A percentile compares a stretch with the other conserved stretches of the same genome.
Conservation (phyloP, 2,888 invertebrate species). For the Linnaemya tessellans region DNA sequence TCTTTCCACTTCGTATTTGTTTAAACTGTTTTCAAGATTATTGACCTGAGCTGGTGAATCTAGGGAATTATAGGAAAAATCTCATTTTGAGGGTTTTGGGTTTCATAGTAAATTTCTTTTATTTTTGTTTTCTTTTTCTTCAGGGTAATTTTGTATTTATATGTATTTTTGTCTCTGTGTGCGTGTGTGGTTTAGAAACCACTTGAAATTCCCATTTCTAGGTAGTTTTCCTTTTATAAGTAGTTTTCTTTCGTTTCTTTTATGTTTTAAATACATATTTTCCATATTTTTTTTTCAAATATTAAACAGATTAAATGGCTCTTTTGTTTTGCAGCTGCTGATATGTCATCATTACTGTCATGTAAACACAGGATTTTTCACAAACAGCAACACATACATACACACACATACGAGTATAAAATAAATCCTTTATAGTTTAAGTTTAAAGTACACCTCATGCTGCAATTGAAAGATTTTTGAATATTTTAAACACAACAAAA, state of each 20-base stretch:
- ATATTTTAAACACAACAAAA: neutral
- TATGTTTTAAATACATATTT: neutral
- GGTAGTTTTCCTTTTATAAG: slow-evolving; percentile 19
- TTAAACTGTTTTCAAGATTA: neutral
- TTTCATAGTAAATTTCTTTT: slow-evolving; percentile 14
- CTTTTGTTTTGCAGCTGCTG: slow-evolving; percentile 72
- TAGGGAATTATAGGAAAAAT: slow-evolving; percentile 4
- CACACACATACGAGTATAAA: neutral
- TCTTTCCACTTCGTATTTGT: neutral
- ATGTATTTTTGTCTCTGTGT: neutral
- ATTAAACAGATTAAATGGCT: slow-evolving; percentile 65
- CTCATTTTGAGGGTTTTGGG: neutral
- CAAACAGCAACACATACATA: neutral
- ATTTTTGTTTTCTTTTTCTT: neutral
- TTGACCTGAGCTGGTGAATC: slow-evolving; percentile 33
- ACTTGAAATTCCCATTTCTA: slow-evolving; percentile 42
- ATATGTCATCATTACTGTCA: slow-evolving; percentile 74
- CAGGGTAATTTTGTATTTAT: neutral
- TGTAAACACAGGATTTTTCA: slow-evolving; percentile 54
- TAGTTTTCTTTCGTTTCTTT: neutral
- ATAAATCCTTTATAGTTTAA: slow-evolving; percentile 5
- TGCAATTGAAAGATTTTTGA: neutral
- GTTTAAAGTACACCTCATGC: neutral
- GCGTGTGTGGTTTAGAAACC: slow-evolving; percentile 23
- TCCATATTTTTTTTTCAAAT: slow-evolving; percentile 3